These are phyloP conservation scores for Malurus melanocephalus DNA, from an alignment of 2,113 vertebrate species.

Conservation along the genomic window DNA sequence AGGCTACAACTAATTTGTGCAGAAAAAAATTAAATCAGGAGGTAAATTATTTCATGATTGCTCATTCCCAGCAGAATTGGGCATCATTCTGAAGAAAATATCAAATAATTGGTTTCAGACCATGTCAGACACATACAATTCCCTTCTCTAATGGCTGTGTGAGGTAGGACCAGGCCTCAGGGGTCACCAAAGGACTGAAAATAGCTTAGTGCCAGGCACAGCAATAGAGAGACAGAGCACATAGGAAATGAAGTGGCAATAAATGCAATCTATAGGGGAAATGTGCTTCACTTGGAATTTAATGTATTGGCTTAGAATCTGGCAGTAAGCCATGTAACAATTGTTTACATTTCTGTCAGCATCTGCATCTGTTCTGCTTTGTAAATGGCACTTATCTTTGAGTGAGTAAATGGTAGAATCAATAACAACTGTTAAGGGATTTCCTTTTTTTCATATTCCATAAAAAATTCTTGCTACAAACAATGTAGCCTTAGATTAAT, in stretches of 20 bases:
- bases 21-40: conserved; percentile 97
- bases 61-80: conserved; percentile 92
- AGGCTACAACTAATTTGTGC: conserved; percentile 83
- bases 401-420: conserved; percentile 91
- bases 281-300: conserved; percentile 95
- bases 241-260: conserved; percentile 98
- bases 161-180: conserved; percentile 86
- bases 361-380: conserved; percentile 98
- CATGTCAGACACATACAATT: conserved; percentile 96
- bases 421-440: conserved; percentile 97
- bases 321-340: conserved; percentile 94
- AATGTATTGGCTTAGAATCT: conserved; percentile 93
- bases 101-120: conserved; percentile 98
- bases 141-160: conserved; percentile 90
- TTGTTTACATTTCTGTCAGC: conserved; percentile 99
- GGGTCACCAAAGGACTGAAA: conserved; percentile 88
- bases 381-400: conserved; percentile 97
- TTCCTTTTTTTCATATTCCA: conserved; percentile 79
- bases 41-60: conserved; percentile 97
- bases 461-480: conserved; percentile 70
- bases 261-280: conserved; percentile 96
- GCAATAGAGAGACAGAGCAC: conserved; percentile 75
- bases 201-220: conserved; percentile 81
- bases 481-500: conserved; percentile 81
- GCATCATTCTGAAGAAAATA: conserved; percentile 96